phyloP scores from a whole-genome alignment of 2,797 vertebrate genomes.

The Hypotaenidia okinawae region DNA sequence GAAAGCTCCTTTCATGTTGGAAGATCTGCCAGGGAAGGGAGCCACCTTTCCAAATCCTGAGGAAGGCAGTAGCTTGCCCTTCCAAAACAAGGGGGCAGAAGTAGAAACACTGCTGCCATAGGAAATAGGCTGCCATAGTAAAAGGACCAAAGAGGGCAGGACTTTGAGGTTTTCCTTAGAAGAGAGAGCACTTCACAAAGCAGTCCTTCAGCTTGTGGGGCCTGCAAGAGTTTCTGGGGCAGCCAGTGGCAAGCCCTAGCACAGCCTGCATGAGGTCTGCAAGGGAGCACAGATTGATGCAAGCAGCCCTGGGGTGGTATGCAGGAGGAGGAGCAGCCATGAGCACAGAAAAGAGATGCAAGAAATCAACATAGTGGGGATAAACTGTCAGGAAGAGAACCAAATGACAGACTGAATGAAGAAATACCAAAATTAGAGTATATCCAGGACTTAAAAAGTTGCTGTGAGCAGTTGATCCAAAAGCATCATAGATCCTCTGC shows the following conservation, averaged over 20 bases:
- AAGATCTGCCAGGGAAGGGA: neutral
- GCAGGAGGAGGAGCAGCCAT: fast-evolving
- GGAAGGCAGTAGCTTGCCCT: neutral
- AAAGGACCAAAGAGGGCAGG: neutral
- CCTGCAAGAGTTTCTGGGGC: neutral
- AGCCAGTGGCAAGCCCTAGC: neutral
- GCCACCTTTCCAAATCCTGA: neutral
- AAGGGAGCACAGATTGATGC: fast-evolving
- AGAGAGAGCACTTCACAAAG: neutral
- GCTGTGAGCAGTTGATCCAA: neutral
- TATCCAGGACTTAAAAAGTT: neutral
- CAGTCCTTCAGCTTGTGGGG: neutral
- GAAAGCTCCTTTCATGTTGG: neutral
- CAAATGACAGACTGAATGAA: neutral
- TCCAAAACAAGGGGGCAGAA: neutral
- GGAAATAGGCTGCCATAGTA: neutral
- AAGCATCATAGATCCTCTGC: neutral
- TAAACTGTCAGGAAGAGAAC: neutral
- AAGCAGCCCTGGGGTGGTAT: neutral
- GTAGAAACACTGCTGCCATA: neutral
- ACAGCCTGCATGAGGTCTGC: neutral
- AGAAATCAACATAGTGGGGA: neutral
- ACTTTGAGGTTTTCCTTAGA: neutral
- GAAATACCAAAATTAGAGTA: neutral
- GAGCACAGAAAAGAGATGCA: neutral